A percentile compares a stretch with the other conserved stretches of the same genome.
Conservation (phyloP, 2,888 invertebrate genomes). For the Scaptomyza caliginosa region DNA sequence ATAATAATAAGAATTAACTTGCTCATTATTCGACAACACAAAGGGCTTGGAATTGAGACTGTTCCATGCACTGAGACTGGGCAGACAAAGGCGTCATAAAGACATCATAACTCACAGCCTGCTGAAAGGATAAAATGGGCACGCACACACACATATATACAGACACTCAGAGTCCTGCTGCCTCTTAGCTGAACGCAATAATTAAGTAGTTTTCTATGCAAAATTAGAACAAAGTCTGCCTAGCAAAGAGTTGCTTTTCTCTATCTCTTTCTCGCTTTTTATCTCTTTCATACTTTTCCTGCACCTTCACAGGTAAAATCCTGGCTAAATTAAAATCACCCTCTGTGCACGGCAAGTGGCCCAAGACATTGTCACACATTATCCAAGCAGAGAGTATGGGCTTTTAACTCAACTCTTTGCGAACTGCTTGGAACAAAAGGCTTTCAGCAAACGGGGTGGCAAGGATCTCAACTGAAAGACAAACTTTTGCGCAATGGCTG, state of each 20-base stretch:
- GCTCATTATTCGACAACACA: slow-evolving; percentile 64
- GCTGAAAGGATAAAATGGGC: slow-evolving; percentile 70
- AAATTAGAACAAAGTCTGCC: slow-evolving; percentile 64
- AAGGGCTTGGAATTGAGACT: slow-evolving; percentile 62
- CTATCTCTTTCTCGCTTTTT: not conserved
- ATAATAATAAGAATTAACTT: slow-evolving; percentile 76
- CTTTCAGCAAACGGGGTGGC: slow-evolving; percentile 40
- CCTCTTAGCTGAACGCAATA: slow-evolving; percentile 52
- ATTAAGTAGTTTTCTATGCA: slow-evolving; percentile 81
- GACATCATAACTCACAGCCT: slow-evolving; percentile 76
- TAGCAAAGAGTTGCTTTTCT: slow-evolving; percentile 7
- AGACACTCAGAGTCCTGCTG: slow-evolving; percentile 1
- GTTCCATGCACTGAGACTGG: slow-evolving; percentile 1
- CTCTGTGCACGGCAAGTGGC: slow-evolving; percentile 69
- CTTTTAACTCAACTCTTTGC: slow-evolving; percentile 21
- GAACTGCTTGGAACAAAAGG: slow-evolving; percentile 47
- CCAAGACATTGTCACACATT: slow-evolving; percentile 72
- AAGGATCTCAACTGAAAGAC: slow-evolving; percentile 29
- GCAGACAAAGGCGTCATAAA: slow-evolving; percentile 75
- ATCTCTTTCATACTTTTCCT: slow-evolving; percentile 4
- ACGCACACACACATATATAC: slow-evolving; percentile 20
- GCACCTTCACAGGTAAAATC: slow-evolving; percentile 35
- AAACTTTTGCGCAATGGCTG: slow-evolving; percentile 48
- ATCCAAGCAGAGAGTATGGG: slow-evolving; percentile 21
- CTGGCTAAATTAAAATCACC: slow-evolving; percentile 75